phyloP scores from a whole-genome alignment of 2,888 invertebrate species.

The Chironomus riparius region DNA sequence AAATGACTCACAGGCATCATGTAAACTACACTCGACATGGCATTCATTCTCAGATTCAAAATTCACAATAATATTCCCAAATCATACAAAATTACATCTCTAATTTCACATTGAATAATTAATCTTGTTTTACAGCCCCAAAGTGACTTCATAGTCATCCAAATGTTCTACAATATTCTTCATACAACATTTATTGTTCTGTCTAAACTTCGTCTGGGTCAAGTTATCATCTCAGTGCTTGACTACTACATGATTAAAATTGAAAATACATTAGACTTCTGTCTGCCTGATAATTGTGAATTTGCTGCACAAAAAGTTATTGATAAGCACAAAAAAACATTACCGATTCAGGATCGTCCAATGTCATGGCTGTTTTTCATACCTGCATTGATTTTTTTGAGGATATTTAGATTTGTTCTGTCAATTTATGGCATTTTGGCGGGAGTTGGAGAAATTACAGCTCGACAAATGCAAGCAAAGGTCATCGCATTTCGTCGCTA shows the following conservation, averaged over 20 bases:
- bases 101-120: too few species aligned
- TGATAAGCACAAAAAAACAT: not conserved
- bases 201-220: not conserved
- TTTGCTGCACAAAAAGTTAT: not conserved
- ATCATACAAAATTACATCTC: too few species aligned
- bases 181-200: not conserved
- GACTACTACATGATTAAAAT: not conserved
- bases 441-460: not conserved
- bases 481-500: slow-evolving; percentile 5
- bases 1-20: too few species aligned
- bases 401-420: not conserved
- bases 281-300: not conserved
- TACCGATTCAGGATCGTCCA: not conserved
- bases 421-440: not conserved
- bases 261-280: not conserved
- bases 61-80: too few species aligned
- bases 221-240: not conserved
- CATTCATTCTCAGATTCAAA: too few species aligned
- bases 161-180: not conserved
- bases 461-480: not conserved
- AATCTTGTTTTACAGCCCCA: not conserved
- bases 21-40: too few species aligned
- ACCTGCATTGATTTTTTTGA: not conserved
- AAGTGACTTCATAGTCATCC: not conserved
- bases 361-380: slow-evolving; percentile 10